Evolutionary conservation across 1,140 invertebrate species (phyloP).

Genomic region (Cydia splendana): DNA sequence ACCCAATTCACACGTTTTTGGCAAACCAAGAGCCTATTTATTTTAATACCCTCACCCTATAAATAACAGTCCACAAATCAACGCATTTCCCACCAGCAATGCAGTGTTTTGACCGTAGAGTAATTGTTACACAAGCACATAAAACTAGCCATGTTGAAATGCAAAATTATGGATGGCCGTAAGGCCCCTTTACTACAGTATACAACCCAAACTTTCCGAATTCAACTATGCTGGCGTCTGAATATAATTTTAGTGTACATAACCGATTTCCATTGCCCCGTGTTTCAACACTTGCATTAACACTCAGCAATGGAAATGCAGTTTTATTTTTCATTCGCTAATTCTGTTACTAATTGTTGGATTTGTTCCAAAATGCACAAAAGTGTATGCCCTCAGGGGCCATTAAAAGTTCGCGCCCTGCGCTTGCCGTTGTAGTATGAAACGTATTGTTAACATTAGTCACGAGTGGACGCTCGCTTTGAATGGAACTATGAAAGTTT

Average conservation of each 20-base stretch:
- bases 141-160: conserved; percentile 32
- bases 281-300: not conserved
- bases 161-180: conserved; percentile 31
- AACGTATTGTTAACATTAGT: conserved; percentile 32
- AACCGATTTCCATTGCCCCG: not conserved
- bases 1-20: conserved; percentile 11
- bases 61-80: conserved; percentile 31
- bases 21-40: conserved; percentile 29
- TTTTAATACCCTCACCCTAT: not conserved
- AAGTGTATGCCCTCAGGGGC: conserved; percentile 26
- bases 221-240: not conserved
- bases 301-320: conserved; percentile 7
- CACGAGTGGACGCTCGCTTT: conserved; percentile 21
- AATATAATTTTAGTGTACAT: not conserved
- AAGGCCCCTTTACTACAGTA: conserved; percentile 12
- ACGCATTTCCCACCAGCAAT: conserved; percentile 31
- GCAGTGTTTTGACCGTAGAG: conserved; percentile 32
- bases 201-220: conserved; percentile 8
- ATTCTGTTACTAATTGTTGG: conserved; percentile 21
- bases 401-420: conserved; percentile 30
- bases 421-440: conserved; percentile 16
- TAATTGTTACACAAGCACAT: conserved; percentile 32
- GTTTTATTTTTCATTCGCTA: not conserved
- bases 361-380: conserved; percentile 31
- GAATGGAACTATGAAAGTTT: conserved; percentile 31